A percentile compares a stretch with the other conserved stretches of the same genome.
Conservation (phyloP, 2,888 invertebrate genomes). For the Plusia festucae region DNA sequence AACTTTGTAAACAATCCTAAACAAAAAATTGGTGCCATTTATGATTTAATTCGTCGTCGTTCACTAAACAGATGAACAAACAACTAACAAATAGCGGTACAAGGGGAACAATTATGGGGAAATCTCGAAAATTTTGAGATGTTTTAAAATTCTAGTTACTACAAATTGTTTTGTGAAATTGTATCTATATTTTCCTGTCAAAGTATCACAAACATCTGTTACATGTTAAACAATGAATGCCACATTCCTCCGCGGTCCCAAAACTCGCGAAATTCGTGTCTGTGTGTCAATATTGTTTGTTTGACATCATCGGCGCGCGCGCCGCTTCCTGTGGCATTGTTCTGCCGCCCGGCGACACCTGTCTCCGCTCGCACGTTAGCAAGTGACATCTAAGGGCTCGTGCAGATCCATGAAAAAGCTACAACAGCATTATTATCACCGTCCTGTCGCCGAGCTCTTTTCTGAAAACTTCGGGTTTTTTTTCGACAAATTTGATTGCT, state of each 20-base stretch:
- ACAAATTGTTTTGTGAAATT: neutral
- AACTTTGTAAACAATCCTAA: neutral
- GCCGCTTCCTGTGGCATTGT: conserved; percentile 52
- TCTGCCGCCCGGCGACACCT: conserved; percentile 36
- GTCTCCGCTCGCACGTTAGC: neutral
- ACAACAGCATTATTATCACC: neutral
- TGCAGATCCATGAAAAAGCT: neutral
- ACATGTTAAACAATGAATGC: conserved; percentile 15
- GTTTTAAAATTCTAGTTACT: no score
- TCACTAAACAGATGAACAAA: neutral
- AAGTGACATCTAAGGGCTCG: neutral
- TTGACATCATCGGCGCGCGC: conserved; percentile 31
- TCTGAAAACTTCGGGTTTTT: no score
- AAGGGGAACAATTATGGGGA: neutral
- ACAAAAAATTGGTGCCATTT: neutral
- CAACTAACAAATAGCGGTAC: neutral
- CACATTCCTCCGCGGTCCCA: conserved; percentile 42
- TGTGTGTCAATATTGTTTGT: conserved; percentile 50
- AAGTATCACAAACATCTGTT: conserved; percentile 2
- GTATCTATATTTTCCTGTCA: conserved; percentile 14
- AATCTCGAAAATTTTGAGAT: neutral
- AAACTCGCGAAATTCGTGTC: conserved; percentile 51
- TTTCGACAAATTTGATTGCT: no score
- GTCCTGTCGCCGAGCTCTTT: neutral
- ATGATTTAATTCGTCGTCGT: neutral